Evolutionary conservation across 2,113 vertebrate genomes (phyloP).

Genomic region (Pantherophis guttatus): DNA sequence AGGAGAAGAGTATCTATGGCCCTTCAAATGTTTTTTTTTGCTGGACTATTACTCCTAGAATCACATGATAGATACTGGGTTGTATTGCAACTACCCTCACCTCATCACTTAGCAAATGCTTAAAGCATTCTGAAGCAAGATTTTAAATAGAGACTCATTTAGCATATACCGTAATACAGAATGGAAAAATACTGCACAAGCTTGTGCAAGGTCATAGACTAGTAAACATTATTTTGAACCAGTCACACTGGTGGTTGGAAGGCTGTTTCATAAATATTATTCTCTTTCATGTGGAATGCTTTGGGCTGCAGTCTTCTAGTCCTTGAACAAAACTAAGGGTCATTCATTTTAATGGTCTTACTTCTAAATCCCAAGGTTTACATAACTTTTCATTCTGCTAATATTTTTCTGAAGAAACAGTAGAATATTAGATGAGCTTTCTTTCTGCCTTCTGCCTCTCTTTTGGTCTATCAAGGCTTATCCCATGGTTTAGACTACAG

Average conservation of each 20-base stretch:
- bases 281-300: background rate
- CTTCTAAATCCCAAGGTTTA: background rate
- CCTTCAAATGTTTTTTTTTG: background rate
- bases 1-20: background rate
- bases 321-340: background rate
- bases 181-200: background rate
- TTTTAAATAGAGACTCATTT: background rate
- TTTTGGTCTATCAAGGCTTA: background rate
- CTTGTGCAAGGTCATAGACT: background rate
- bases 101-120: background rate
- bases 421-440: background rate
- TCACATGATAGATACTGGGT: background rate
- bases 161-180: background rate
- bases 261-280: background rate
- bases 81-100: background rate
- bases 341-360: background rate
- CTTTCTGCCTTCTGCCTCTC: background rate
- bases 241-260: background rate
- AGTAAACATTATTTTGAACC: background rate
- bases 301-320: background rate
- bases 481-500: background rate
- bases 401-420: background rate
- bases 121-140: background rate
- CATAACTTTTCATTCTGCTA: background rate
- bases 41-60: background rate